Conservation (phyloP, 1,140 invertebrate genomes). For the Oryctes rhinoceros region DNA sequence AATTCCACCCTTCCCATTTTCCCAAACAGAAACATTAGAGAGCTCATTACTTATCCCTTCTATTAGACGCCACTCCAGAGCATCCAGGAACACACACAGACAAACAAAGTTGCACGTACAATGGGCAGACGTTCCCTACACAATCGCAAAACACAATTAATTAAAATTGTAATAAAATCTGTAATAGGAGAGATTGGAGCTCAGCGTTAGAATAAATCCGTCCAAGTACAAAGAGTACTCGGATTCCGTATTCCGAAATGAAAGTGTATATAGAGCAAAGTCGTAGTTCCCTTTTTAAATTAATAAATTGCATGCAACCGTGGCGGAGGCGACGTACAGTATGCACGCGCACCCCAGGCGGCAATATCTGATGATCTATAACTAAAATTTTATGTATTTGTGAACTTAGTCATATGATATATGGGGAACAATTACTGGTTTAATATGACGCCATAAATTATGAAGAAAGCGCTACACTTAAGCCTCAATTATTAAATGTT, state of each 20-base stretch:
- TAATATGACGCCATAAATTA: conserved; percentile 48
- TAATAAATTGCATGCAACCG: conserved; percentile 53
- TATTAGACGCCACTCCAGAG: conserved; percentile 24
- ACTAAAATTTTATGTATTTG: conserved; percentile 55
- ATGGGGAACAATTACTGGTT: conserved; percentile 49
- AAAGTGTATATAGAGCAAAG: not conserved
- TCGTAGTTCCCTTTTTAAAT: conserved; percentile 51
- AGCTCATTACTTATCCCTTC: conserved; percentile 38
- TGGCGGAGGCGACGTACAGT: conserved; percentile 23
- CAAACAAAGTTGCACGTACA: conserved; percentile 17
- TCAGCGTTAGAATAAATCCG: conserved; percentile 42
- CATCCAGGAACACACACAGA: conserved; percentile 26
- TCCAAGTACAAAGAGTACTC: conserved; percentile 37
- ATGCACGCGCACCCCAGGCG: conserved; percentile 47
- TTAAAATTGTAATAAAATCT: conserved; percentile 50
- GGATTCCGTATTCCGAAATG: not conserved
- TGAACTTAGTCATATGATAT: conserved; percentile 54
- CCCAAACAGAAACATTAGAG: conserved; percentile 38
- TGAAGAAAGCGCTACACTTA: conserved; percentile 2
- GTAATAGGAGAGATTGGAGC: conserved; percentile 28
- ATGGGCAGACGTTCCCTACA: not conserved
- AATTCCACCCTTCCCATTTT: conserved; percentile 37
- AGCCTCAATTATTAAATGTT: conserved; percentile 36
- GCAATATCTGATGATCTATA: conserved; percentile 52
- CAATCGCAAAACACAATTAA: conserved; percentile 46